Conservation (phyloP, 2,888 invertebrate genomes). For the Gymnocheta viridis region DNA sequence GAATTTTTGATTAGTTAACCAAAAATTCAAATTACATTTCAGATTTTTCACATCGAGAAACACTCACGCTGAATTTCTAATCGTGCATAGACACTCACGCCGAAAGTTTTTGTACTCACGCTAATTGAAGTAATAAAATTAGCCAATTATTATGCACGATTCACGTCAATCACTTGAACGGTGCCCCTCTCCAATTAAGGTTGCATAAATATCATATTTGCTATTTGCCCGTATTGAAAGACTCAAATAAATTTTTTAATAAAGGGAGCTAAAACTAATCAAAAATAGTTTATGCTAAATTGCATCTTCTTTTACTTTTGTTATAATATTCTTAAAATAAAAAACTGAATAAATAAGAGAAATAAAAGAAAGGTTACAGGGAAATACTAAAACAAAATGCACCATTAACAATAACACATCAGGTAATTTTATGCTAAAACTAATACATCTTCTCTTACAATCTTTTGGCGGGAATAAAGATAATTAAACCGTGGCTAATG, state of each 20-base stretch:
- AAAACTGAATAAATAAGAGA: constrained; percentile 1
- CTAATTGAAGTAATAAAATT: too few species aligned
- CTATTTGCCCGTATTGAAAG: neutral
- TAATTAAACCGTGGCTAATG: neutral
- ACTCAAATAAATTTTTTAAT: constrained; percentile 32
- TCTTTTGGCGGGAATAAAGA: neutral
- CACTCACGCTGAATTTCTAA: too few species aligned
- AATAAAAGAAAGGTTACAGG: constrained; percentile 7
- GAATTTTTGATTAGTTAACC: too few species aligned
- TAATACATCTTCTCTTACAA: neutral
- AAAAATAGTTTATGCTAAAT: constrained; percentile 72
- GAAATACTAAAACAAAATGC: neutral
- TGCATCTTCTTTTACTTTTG: constrained; percentile 52
- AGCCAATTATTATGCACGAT: neutral
- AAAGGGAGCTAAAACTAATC: constrained; percentile 70
- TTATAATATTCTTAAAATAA: constrained; percentile 5
- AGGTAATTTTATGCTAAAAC: constrained; percentile 19
- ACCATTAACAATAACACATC: constrained; percentile 28
- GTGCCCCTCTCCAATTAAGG: neutral
- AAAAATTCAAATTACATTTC: too few species aligned
- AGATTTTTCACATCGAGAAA: too few species aligned
- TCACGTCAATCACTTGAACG: neutral
- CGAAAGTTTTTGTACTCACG: too few species aligned
- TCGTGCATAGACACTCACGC: too few species aligned
- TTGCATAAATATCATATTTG: constrained; percentile 57